These are phyloP conservation scores for Papilio dardanus DNA, from an alignment of 1,140 invertebrate genomes.

Conservation along the genomic window DNA sequence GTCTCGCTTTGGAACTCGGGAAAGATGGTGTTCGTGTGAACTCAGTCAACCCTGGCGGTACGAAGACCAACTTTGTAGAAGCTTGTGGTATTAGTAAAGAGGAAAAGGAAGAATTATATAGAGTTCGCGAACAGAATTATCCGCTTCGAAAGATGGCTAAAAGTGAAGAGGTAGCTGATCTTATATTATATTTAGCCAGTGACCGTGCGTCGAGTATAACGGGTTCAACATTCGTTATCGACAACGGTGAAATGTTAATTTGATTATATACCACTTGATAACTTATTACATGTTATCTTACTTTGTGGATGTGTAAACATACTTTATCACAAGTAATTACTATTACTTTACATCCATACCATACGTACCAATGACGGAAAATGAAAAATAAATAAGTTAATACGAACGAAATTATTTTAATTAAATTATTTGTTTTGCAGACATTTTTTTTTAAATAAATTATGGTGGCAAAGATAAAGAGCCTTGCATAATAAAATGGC, in stretches of 20 bases:
- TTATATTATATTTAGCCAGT: slow-evolving; percentile 93
- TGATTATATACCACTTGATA: slow-evolving; percentile 44
- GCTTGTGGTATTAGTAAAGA: slow-evolving; percentile 40
- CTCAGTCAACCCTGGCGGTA: slow-evolving; percentile 48
- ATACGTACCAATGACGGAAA: too few relatives aligned
- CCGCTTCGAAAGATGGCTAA: slow-evolving; percentile 58
- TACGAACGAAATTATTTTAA: too few relatives aligned
- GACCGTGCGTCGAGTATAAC: slow-evolving; percentile 91
- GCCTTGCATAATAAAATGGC: background rate
- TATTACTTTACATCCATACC: too few relatives aligned
- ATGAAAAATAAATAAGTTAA: too few relatives aligned
- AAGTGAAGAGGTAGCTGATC: slow-evolving; percentile 88
- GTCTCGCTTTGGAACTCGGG: slow-evolving; percentile 43
- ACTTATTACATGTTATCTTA: slow-evolving; percentile 3
- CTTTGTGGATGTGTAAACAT: background rate
- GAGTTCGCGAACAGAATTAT: slow-evolving; percentile 34
- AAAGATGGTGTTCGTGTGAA: slow-evolving; percentile 49
- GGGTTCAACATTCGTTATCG: slow-evolving; percentile 89
- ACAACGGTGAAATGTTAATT: slow-evolving; percentile 87
- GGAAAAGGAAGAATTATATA: slow-evolving; percentile 35
- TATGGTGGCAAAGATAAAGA: background rate
- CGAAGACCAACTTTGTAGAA: slow-evolving; percentile 43
- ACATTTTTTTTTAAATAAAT: too few relatives aligned
- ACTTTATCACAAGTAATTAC: too few relatives aligned
- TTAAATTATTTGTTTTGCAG: too few relatives aligned